Percentiles rank a stretch among this genome's conserved stretches.
Evolutionary conservation across 35 echinoderm and acorn worm genomes (phyloP).

Genomic region (Ptychodera flava): DNA sequence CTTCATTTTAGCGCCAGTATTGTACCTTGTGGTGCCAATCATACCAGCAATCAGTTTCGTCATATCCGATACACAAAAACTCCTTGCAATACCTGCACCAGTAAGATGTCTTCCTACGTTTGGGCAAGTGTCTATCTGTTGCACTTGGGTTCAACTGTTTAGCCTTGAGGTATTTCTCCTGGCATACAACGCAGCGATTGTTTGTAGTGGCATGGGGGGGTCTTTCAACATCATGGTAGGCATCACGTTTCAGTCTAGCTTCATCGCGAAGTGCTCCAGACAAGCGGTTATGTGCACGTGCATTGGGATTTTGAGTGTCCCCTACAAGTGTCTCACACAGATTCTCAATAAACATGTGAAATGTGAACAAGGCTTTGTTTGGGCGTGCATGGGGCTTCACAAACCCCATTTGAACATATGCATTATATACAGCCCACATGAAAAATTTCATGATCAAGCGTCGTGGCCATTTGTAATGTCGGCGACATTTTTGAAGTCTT

Average conservation of each 20-base stretch:
- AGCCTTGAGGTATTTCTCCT: conserved; percentile 32
- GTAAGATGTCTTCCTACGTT: background rate
- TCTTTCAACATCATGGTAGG: conserved; percentile 17
- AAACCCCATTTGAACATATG: conserved; percentile 36
- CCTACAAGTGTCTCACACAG: conserved; percentile 25
- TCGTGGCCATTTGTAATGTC: conserved; percentile 56
- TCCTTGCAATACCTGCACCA: background rate
- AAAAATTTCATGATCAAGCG: conserved; percentile 54
- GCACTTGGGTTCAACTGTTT: too few relatives aligned
- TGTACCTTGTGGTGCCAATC: background rate
- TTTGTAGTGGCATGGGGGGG: background rate
- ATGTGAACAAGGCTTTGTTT: conserved; percentile 5
- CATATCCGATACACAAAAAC: background rate
- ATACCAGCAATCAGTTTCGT: too few relatives aligned
- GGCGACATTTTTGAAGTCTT: conserved; percentile 34
- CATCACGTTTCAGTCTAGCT: conserved; percentile 6
- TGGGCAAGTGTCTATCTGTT: background rate
- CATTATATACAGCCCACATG: conserved; percentile 52
- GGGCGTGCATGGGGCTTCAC: conserved; percentile 24
- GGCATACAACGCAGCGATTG: conserved; percentile 7
- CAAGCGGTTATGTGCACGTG: background rate
- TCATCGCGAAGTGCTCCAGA: background rate
- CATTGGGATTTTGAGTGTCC: background rate
- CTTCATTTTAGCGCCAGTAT: background rate
- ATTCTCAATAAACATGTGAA: conserved; percentile 24